Conservation (phyloP, 2,888 invertebrate species). For the Phasia obesa region DNA sequence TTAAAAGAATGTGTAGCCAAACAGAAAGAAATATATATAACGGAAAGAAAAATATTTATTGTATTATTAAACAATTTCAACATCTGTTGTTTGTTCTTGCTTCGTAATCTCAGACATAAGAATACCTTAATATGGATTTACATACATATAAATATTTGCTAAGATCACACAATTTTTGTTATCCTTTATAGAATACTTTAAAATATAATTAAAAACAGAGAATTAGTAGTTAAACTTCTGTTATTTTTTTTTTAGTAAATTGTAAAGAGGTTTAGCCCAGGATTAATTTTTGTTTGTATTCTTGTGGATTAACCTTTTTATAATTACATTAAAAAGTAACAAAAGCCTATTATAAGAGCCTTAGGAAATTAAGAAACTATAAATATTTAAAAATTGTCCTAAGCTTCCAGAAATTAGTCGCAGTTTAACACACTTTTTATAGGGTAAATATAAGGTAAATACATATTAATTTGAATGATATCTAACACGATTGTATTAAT, state of each 20-base stretch:
- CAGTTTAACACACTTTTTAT: no score
- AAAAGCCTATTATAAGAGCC: no score
- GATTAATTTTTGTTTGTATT: no score
- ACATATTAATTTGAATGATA: no score
- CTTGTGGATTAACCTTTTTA: no score
- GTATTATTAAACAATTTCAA: slow-evolving; percentile 23
- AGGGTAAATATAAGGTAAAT: no score
- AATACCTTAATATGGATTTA: neutral
- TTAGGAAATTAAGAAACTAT: no score
- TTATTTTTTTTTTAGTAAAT: slow-evolving; percentile 43
- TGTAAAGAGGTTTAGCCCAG: slow-evolving; percentile 42
- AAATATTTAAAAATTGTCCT: no score
- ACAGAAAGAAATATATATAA: neutral
- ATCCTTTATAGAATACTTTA: slow-evolving; percentile 8
- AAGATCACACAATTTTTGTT: slow-evolving; percentile 5
- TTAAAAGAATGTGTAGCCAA: neutral
- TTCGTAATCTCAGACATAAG: neutral
- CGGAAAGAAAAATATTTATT: neutral
- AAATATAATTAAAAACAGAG: slow-evolving; percentile 1
- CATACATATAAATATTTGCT: slow-evolving; percentile 25
- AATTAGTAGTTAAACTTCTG: slow-evolving; percentile 10
- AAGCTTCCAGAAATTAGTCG: no score
- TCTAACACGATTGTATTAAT: no score
- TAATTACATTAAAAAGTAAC: no score
- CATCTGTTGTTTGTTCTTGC: slow-evolving; percentile 48